phyloP scores from a whole-genome alignment of 2,888 invertebrate genomes.

The Nemoura dubitans region DNA sequence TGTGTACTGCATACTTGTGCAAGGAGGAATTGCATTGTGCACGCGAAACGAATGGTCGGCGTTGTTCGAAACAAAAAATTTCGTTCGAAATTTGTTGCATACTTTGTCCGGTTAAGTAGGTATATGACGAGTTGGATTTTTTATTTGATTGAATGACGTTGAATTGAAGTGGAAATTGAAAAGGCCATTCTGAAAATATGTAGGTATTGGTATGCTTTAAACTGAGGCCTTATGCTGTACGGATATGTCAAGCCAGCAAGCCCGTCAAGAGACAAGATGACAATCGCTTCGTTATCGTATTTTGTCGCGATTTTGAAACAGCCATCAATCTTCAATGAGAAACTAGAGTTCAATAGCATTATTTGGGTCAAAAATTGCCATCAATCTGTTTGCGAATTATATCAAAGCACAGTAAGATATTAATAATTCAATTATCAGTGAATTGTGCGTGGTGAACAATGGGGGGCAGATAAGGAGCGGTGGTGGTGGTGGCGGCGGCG shows the following conservation, averaged over 20 bases:
- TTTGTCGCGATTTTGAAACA: not conserved
- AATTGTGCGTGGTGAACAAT: not conserved
- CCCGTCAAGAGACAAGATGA: not conserved
- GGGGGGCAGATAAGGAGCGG: not conserved
- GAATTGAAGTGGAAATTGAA: not conserved
- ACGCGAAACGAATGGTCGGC: not conserved
- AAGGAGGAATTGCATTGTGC: not conserved
- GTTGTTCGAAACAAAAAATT: not conserved
- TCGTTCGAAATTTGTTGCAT: not conserved
- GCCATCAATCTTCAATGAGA: not conserved
- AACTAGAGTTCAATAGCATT: not conserved
- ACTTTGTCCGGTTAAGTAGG: not conserved
- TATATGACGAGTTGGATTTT: not conserved
- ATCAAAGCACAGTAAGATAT: not conserved
- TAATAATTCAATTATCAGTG: not conserved
- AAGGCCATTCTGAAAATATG: not conserved
- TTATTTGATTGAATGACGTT: not conserved
- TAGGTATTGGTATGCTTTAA: not conserved
- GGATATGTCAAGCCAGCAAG: not conserved
- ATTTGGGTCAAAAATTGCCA: not conserved
- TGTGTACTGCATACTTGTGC: not conserved
- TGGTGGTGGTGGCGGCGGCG: not conserved
- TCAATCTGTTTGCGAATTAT: not conserved
- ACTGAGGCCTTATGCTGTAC: not conserved
- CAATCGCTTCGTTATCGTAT: not conserved